Evolutionary conservation across 2,888 invertebrate genomes (phyloP).

Genomic region (Drosophila kuntzei): DNA sequence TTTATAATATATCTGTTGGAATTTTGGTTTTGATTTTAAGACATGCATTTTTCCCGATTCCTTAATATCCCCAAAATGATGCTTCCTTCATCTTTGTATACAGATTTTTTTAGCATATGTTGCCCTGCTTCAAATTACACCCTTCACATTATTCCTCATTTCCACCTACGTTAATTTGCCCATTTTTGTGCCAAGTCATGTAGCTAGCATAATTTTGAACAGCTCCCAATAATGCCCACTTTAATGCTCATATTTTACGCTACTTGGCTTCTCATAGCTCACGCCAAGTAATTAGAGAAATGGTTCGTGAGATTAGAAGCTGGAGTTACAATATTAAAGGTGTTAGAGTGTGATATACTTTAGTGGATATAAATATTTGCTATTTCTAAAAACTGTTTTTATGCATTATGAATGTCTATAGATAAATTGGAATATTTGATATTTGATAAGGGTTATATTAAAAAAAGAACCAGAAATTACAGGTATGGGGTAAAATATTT

Average conservation of each 20-base stretch:
- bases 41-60: constrained; percentile 10
- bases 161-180: constrained; percentile 47
- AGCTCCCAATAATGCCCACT: constrained; percentile 25
- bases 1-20: background rate
- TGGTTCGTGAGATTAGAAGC: background rate
- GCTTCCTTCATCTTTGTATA: background rate
- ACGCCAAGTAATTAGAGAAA: constrained; percentile 40
- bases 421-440: no score
- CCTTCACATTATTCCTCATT: background rate
- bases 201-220: constrained; percentile 56
- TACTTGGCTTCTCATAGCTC: constrained; percentile 23
- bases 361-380: no score
- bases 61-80: background rate
- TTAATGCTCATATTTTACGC: constrained; percentile 58
- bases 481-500: no score
- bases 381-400: no score
- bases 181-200: constrained; percentile 73
- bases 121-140: constrained; percentile 6
- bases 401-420: no score
- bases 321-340: constrained; percentile 5
- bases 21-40: constrained; percentile 8
- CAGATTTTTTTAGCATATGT: constrained; percentile 40
- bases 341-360: background rate
- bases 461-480: no score
- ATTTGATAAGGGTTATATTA: no score